phyloP scores from a whole-genome alignment of 2,797 vertebrate species.

The Sparidentex hasta region DNA sequence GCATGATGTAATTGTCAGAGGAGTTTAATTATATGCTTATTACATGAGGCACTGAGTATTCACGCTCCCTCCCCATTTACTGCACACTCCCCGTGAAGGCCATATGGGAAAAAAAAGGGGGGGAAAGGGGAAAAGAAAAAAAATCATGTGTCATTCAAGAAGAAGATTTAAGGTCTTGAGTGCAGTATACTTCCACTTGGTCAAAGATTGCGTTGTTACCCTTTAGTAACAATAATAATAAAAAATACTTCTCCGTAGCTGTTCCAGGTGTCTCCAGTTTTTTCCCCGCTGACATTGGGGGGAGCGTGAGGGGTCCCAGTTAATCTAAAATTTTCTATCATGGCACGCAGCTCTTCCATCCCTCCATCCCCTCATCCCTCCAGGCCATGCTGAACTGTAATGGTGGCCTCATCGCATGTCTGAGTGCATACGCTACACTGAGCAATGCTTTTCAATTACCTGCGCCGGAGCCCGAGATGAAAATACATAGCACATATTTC shows the following conservation, averaged over 20 bases:
- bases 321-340: conserved; percentile 84
- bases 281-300: conserved; percentile 77
- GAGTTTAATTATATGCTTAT: conserved; percentile 91
- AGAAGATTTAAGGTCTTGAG: conserved; percentile 44
- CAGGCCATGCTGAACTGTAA: conserved; percentile 82
- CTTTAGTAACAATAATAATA: not conserved
- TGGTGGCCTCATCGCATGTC: conserved; percentile 83
- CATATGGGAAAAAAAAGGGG: conserved; percentile 31
- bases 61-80: conserved; percentile 77
- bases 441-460: conserved; percentile 89
- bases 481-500: conserved; percentile 81
- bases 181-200: conserved; percentile 2
- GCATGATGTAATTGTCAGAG: conserved; percentile 95
- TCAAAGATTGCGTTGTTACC: conserved; percentile 4
- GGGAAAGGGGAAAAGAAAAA: not conserved
- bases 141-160: conserved; percentile 40
- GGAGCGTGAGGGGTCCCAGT: conserved; percentile 67
- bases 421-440: conserved; percentile 86
- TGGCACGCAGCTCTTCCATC: conserved; percentile 52
- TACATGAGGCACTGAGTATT: conserved; percentile 84
- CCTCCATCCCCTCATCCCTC: conserved; percentile 72
- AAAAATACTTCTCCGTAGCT: not conserved
- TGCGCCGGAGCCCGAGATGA: conserved; percentile 65
- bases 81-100: conserved; percentile 65
- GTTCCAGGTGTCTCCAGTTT: conserved; percentile 51